Evolutionary conservation across 2,797 vertebrate species (phyloP).

Genomic region (Lepus oiostolus): DNA sequence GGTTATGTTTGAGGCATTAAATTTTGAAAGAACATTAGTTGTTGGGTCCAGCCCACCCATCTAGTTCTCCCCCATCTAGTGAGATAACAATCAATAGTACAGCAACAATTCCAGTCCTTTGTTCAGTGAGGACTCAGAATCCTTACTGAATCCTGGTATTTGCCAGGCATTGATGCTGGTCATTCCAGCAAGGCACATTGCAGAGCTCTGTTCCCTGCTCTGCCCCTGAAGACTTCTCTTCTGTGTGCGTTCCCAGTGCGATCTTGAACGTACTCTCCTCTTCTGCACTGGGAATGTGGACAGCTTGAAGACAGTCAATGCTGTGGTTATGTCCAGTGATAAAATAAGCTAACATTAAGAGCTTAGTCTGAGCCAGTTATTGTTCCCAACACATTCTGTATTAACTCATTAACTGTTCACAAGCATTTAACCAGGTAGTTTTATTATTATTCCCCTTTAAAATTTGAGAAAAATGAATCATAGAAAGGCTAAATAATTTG

Average conservation of each 20-base stretch:
- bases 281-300: accelerated
- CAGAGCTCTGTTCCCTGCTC: accelerated
- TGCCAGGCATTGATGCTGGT: too few relatives aligned
- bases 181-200: not conserved
- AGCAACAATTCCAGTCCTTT: not conserved
- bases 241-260: accelerated
- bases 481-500: not conserved
- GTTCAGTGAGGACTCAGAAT: not conserved
- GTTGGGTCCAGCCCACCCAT: not conserved
- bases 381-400: not conserved
- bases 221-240: not conserved
- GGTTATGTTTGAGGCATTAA: not conserved
- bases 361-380: not conserved
- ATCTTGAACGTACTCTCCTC: not conserved
- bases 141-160: not conserved
- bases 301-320: not conserved
- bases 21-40: not conserved
- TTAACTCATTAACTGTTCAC: not conserved
- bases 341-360: not conserved
- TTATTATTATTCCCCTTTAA: not conserved
- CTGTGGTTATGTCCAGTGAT: not conserved
- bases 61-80: not conserved
- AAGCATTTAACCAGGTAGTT: not conserved
- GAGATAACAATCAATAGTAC: not conserved
- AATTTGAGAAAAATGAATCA: not conserved